A percentile compares a stretch with the other conserved stretches of the same genome.
Conservation (phyloP, 2,797 vertebrate species). For the Phrynocephalus vlangalii region DNA sequence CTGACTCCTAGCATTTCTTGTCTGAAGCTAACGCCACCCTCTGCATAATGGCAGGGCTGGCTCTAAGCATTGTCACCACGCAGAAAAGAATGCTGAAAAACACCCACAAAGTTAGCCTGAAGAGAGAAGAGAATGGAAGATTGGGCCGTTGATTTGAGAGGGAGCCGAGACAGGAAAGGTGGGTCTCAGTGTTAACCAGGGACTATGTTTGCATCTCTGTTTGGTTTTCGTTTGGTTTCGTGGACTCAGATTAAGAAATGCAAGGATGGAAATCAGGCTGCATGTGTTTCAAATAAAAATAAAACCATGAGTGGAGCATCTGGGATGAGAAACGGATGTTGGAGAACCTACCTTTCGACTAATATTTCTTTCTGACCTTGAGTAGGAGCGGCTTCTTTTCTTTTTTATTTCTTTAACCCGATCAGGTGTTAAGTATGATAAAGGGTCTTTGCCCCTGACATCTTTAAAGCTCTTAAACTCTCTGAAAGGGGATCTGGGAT, state of each 20-base stretch:
- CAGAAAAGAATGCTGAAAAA: too few relatives aligned
- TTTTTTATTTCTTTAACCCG: constrained; percentile 14
- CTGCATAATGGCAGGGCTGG: too few relatives aligned
- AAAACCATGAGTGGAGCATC: constrained; percentile 5
- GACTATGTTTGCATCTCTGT: constrained; percentile 9
- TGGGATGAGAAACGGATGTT: not conserved
- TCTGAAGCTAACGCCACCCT: too few relatives aligned
- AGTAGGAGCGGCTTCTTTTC: not conserved
- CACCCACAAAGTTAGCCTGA: not conserved
- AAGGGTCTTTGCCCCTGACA: constrained; percentile 23
- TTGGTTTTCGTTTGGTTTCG: constrained; percentile 44
- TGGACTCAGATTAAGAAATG: constrained; percentile 38
- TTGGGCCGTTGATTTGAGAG: not conserved
- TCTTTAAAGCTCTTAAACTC: constrained; percentile 33
- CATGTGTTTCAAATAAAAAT: constrained; percentile 35
- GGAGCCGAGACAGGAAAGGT: too few relatives aligned
- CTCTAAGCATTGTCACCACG: too few relatives aligned
- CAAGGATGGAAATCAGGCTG: constrained; percentile 29
- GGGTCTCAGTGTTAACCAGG: not conserved
- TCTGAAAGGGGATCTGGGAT: constrained; percentile 4
- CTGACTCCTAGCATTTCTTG: too few relatives aligned
- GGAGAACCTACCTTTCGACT: constrained; percentile 29
- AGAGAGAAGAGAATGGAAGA: not conserved
- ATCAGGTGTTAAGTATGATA: constrained; percentile 2
- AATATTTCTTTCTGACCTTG: not conserved